Conservation (phyloP, 2,113 vertebrate species). For the Serinus canaria region DNA sequence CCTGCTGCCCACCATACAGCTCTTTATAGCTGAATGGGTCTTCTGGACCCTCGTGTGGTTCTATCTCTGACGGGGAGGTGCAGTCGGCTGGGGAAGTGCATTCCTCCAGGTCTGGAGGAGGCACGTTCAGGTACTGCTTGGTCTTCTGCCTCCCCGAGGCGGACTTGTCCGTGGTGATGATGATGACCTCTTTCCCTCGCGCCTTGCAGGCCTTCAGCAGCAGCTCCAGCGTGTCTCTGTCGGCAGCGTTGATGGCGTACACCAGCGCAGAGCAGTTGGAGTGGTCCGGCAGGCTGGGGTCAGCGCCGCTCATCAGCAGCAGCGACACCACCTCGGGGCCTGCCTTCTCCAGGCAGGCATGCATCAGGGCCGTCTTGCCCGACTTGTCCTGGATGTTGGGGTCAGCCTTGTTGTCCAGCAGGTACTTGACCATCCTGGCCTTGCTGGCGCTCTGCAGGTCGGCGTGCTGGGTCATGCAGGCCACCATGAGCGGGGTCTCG, state of each 20-base stretch:
- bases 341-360: slow-evolving; percentile 83
- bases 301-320: slow-evolving; percentile 81
- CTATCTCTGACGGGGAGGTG: slow-evolving; percentile 73
- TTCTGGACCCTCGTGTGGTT: slow-evolving; percentile 66
- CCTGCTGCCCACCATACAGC: not conserved
- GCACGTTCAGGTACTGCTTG: slow-evolving; percentile 85
- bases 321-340: slow-evolving; percentile 83
- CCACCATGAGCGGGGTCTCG: slow-evolving; percentile 90
- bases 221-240: slow-evolving; percentile 80
- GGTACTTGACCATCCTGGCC: slow-evolving; percentile 88
- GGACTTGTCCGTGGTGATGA: slow-evolving; percentile 85
- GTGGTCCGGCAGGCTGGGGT: slow-evolving; percentile 89
- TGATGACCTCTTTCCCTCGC: slow-evolving; percentile 91
- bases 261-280: slow-evolving; percentile 82
- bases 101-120: slow-evolving; percentile 77
- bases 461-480: slow-evolving; percentile 81
- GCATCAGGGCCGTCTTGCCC: slow-evolving; percentile 90
- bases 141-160: slow-evolving; percentile 80
- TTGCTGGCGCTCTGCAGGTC: slow-evolving; percentile 87
- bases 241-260: slow-evolving; percentile 84
- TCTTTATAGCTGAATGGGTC: slow-evolving; percentile 70
- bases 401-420: slow-evolving; percentile 88
- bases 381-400: slow-evolving; percentile 93
- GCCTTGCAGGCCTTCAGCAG: slow-evolving; percentile 86
- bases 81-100: slow-evolving; percentile 41